A percentile compares a stretch with the other conserved stretches of the same genome.
Evolutionary conservation across 1,140 invertebrate genomes (phyloP).

Genomic region (Drosophila triauraria): DNA sequence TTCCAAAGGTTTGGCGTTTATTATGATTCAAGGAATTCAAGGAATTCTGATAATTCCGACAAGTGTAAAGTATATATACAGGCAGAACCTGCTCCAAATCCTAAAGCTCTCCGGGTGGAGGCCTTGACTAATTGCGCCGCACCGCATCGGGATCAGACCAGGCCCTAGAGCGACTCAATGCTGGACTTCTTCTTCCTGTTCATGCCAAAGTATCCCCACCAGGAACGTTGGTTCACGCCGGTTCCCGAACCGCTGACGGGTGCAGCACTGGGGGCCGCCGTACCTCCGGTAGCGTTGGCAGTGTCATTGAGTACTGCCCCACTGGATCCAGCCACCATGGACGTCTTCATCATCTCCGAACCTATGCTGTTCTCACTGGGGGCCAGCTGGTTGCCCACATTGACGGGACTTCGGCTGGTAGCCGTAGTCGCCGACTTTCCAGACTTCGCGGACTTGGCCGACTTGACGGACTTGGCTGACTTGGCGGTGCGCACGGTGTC

Average conservation of each 20-base stretch:
- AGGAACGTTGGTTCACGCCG: constrained; percentile 2
- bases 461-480: constrained; percentile 8
- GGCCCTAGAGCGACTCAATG: constrained; percentile 26
- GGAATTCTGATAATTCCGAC: background rate
- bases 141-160: background rate
- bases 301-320: background rate
- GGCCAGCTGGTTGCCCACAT: background rate
- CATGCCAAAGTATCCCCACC: constrained; percentile 59
- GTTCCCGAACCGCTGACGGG: background rate
- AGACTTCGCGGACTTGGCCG: background rate
- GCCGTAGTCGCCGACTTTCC: no score
- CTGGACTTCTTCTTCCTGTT: constrained; percentile 46
- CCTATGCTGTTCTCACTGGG: background rate
- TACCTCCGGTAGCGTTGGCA: background rate
- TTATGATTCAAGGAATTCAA: background rate
- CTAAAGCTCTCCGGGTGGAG: no score
- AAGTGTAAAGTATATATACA: no score
- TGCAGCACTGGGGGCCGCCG: background rate
- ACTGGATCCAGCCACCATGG: background rate
- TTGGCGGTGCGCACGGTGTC: constrained; percentile 15
- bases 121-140: background rate
- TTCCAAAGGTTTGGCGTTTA: background rate
- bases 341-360: background rate
- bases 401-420: background rate
- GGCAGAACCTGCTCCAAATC: no score